phyloP scores from a whole-genome alignment of 2,888 invertebrate species.

The Eupithecia abbreviata region DNA sequence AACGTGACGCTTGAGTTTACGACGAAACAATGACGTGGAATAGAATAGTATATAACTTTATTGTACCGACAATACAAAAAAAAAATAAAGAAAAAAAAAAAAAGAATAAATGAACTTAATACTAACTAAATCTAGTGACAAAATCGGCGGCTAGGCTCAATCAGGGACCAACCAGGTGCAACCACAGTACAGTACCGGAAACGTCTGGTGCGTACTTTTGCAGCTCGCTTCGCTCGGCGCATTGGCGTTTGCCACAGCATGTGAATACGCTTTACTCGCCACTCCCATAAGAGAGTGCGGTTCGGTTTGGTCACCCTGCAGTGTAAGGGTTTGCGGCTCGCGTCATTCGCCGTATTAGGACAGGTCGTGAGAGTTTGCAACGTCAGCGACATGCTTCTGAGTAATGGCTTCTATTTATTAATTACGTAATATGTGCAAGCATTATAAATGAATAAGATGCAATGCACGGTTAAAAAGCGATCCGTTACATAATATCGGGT shows the following conservation, averaged over 20 bases:
- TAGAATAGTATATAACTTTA: too few relatives aligned
- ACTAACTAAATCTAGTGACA: too few relatives aligned
- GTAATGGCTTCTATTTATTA: not conserved
- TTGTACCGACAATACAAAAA: too few relatives aligned
- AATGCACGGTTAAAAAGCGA: constrained; percentile 46
- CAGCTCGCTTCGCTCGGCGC: too few relatives aligned
- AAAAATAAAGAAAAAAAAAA: too few relatives aligned
- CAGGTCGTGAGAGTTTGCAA: not conserved
- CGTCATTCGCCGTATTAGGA: too few relatives aligned
- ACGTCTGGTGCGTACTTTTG: not conserved
- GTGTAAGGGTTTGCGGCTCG: too few relatives aligned
- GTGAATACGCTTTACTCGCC: too few relatives aligned
- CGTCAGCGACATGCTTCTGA: not conserved
- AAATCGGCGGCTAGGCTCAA: not conserved
- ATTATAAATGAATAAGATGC: not conserved
- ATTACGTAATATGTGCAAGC: not conserved
- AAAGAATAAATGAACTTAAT: too few relatives aligned
- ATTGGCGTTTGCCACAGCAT: too few relatives aligned
- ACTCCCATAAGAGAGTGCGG: too few relatives aligned
- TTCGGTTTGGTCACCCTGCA: too few relatives aligned
- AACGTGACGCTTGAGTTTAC: not conserved
- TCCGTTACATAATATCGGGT: constrained; percentile 21
- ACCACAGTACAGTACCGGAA: not conserved
- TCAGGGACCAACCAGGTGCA: not conserved
- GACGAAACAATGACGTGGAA: not conserved